phyloP scores from a whole-genome alignment of 1,140 invertebrate genomes.

The Cydia fagiglandana region DNA sequence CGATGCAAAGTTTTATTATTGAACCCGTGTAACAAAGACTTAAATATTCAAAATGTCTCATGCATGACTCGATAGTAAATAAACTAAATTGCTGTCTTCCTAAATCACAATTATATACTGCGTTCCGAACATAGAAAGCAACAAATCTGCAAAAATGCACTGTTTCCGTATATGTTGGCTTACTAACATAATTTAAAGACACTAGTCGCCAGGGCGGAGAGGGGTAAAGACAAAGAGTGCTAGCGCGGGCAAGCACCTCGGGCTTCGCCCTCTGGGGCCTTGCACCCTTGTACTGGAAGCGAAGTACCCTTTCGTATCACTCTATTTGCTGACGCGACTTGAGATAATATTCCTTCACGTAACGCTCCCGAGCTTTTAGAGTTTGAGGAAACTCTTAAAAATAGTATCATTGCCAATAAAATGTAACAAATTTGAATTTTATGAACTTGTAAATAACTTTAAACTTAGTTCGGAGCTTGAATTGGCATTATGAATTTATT shows the following conservation, averaged over 20 bases:
- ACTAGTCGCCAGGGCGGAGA: slow-evolving; percentile 44
- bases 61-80: background rate
- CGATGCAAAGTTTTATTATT: no score
- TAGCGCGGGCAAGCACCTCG: slow-evolving; percentile 54
- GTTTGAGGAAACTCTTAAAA: slow-evolving; percentile 35
- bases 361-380: slow-evolving; percentile 43
- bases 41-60: background rate
- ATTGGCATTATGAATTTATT: background rate
- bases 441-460: background rate
- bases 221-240: slow-evolving; percentile 57
- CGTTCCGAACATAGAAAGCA: background rate
- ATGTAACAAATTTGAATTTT: background rate
- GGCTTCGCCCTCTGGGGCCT: slow-evolving; percentile 57
- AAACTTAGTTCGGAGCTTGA: background rate
- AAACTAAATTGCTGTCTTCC: background rate
- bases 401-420: slow-evolving; percentile 28
- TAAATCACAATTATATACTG: background rate
- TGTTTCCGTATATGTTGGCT: slow-evolving; percentile 33
- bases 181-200: slow-evolving; percentile 48
- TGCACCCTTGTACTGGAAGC: slow-evolving; percentile 50
- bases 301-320: slow-evolving; percentile 34
- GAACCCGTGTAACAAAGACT: background rate
- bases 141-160: slow-evolving; percentile 1
- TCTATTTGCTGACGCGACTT: slow-evolving; percentile 51
- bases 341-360: slow-evolving; percentile 67